Percentiles rank a stretch among this genome's conserved stretches.
These are phyloP conservation scores for Sebastes itinus DNA, from an alignment of 2,797 vertebrate genomes.

Conservation along the genomic window DNA sequence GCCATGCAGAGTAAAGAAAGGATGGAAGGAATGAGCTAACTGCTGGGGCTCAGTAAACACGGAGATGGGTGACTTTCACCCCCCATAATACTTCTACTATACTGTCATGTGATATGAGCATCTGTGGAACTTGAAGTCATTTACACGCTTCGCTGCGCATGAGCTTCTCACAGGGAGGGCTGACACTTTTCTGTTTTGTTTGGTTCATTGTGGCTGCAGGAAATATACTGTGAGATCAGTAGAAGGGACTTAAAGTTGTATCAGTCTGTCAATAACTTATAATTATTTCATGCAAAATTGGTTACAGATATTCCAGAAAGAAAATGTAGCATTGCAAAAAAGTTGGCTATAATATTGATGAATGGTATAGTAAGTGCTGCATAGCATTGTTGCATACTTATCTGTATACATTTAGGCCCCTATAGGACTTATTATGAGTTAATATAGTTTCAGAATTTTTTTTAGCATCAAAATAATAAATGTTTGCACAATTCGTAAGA, in stretches of 20 bases:
- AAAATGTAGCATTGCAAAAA: not conserved
- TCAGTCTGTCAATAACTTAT: not conserved
- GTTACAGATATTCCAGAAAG: not conserved
- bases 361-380: not conserved
- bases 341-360: not conserved
- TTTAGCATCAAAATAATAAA: not conserved
- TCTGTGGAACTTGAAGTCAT: constrained; percentile 37
- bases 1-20: constrained; percentile 38
- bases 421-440: not conserved
- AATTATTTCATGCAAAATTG: not conserved
- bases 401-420: not conserved
- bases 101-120: constrained; percentile 65
- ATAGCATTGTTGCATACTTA: not conserved
- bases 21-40: constrained; percentile 71
- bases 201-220: constrained; percentile 3
- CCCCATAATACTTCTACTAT: constrained; percentile 35
- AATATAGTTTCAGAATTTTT: not conserved
- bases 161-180: constrained; percentile 32
- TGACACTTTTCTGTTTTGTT: constrained; percentile 7
- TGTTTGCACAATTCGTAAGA: not conserved
- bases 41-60: constrained; percentile 70
- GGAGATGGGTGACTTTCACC: constrained; percentile 38
- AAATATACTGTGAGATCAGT: not conserved
- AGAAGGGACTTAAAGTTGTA: not conserved
- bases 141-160: constrained; percentile 50